Conservation (phyloP, 2,797 vertebrate species). For the Vireo griseus region DNA sequence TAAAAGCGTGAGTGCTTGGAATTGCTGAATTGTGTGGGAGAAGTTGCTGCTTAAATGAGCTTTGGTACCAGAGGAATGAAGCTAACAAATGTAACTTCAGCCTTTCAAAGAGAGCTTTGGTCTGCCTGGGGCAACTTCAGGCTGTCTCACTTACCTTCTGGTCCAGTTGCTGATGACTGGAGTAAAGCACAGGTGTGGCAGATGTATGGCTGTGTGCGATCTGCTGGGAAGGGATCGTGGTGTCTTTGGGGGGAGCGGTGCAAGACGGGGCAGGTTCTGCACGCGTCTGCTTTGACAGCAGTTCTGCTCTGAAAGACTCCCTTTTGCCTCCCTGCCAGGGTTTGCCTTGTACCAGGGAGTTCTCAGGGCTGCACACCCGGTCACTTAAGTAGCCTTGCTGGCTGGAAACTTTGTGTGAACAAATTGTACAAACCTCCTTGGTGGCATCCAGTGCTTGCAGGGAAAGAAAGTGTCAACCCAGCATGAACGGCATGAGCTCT, state of each 20-base stretch:
- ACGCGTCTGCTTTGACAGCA: not conserved
- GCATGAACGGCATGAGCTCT: fast-evolving
- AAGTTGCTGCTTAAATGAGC: not conserved
- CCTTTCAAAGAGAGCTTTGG: not conserved
- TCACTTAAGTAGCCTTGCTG: not conserved
- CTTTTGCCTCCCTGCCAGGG: not conserved
- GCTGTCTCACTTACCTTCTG: not conserved
- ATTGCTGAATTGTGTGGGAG: not conserved
- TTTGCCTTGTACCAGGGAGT: not conserved
- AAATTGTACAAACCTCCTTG: not conserved
- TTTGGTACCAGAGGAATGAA: not conserved
- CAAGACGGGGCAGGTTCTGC: not conserved
- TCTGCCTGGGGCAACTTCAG: not conserved
- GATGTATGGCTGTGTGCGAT: not conserved
- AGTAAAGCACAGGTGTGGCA: not conserved
- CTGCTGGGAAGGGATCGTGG: not conserved
- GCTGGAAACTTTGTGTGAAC: not conserved
- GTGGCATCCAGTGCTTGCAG: not conserved
- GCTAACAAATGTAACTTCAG: not conserved
- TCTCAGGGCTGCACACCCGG: not conserved
- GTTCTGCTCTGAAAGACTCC: not conserved
- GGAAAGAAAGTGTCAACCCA: not conserved
- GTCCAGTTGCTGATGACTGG: not conserved
- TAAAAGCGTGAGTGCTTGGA: not conserved
- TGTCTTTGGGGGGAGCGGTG: fast-evolving